These are phyloP conservation scores for Hydractinia symbiolongicarpus DNA, from an alignment of 30 jellyfish, hydroid and myxozoan genomes.

Conservation along the genomic window DNA sequence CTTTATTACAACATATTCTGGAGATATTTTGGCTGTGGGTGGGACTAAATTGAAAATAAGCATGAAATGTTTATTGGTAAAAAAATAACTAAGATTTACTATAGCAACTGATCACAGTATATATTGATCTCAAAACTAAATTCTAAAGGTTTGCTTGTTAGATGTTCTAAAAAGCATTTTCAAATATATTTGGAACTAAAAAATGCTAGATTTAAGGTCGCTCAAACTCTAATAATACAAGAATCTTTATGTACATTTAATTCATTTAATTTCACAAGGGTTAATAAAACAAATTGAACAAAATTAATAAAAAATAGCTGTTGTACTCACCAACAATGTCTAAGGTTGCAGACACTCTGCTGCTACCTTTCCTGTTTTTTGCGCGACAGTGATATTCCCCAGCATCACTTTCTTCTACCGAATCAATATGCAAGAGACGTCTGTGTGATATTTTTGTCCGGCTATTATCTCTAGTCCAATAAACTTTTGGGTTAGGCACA, in stretches of 20 bases:
- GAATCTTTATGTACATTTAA: too few relatives aligned
- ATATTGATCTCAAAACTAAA: too few relatives aligned
- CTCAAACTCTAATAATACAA: too few relatives aligned
- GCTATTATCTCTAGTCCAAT: slow-evolving; percentile 41
- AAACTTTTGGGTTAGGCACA: slow-evolving; percentile 56
- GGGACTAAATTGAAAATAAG: slow-evolving; percentile 30
- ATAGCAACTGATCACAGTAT: too few relatives aligned
- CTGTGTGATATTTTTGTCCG: not conserved
- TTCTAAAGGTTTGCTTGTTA: too few relatives aligned
- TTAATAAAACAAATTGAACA: too few relatives aligned
- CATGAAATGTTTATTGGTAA: not conserved
- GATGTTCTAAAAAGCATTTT: too few relatives aligned
- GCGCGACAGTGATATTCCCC: slow-evolving; percentile 59
- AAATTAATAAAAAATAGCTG: not conserved
- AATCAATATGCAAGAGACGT: slow-evolving; percentile 22
- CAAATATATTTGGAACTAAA: too few relatives aligned
- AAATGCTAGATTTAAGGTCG: too few relatives aligned
- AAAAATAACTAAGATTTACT: too few relatives aligned
- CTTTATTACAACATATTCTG: slow-evolving; percentile 43
- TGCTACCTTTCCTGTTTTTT: slow-evolving; percentile 30
- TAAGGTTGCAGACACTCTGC: slow-evolving; percentile 3
- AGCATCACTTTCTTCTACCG: slow-evolving; percentile 26
- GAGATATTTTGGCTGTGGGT: slow-evolving; percentile 47
- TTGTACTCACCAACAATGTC: slow-evolving; percentile 5
- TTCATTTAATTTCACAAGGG: too few relatives aligned